Conservation (phyloP, 2,113 vertebrate genomes). For the Zootoca vivipara region DNA sequence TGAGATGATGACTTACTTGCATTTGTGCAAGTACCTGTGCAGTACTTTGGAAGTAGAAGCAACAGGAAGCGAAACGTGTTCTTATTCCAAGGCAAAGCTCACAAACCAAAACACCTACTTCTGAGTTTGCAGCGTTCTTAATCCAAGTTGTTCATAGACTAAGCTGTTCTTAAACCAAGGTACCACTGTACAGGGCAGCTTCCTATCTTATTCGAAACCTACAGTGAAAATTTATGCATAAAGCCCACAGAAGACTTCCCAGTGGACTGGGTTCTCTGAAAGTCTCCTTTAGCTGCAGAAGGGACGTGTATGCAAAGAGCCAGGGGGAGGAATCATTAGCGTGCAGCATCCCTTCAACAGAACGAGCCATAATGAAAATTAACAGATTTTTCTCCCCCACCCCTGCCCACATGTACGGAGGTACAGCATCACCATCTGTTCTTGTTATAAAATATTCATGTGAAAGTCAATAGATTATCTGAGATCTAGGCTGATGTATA, state of each 20-base stretch:
- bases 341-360: not conserved
- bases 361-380: not conserved
- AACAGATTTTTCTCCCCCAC: not conserved
- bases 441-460: conserved; percentile 22
- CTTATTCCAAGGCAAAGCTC: too few species aligned
- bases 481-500: conserved; percentile 5
- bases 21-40: not conserved
- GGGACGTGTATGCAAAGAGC: not conserved
- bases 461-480: conserved; percentile 33
- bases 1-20: not conserved
- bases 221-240: not conserved
- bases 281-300: not conserved
- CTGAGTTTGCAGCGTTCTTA: too few species aligned
- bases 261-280: not conserved
- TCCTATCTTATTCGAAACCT: too few species aligned
- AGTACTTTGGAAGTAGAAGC: not conserved
- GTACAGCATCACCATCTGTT: conserved; percentile 20
- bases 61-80: too few species aligned
- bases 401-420: not conserved
- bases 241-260: not conserved
- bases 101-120: too few species aligned
- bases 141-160: too few species aligned
- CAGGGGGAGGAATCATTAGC: not conserved
- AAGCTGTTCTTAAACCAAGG: too few species aligned
- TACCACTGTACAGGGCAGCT: too few species aligned